Conservation (phyloP, 1,140 invertebrate genomes). For the Mercenaria mercenaria region DNA sequence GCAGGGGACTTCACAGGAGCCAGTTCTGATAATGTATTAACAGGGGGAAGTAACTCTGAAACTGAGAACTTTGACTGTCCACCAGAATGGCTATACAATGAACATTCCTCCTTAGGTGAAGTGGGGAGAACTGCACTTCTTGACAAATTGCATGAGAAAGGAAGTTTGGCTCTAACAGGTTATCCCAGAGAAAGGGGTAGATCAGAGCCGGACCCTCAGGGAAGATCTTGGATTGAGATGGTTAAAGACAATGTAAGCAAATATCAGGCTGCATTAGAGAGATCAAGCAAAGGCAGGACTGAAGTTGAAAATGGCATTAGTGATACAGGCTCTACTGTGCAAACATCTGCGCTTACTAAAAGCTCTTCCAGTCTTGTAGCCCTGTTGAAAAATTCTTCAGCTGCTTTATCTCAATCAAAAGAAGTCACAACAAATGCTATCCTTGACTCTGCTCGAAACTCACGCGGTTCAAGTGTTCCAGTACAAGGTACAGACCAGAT, state of each 20-base stretch:
- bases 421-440: neutral
- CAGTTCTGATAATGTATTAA: neutral
- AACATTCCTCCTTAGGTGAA: neutral
- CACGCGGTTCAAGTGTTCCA: constrained; percentile 17
- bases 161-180: neutral
- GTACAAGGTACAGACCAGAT: neutral
- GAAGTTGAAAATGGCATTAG: neutral
- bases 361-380: neutral
- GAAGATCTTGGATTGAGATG: constrained; percentile 49
- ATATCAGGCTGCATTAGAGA: constrained; percentile 47
- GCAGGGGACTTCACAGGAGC: neutral
- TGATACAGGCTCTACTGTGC: neutral
- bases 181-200: neutral
- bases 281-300: neutral
- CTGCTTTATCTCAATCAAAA: neutral
- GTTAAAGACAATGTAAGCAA: constrained; percentile 60
- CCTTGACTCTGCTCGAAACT: neutral
- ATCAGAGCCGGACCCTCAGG: neutral
- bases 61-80: neutral
- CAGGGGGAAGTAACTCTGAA: neutral
- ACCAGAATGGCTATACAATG: neutral
- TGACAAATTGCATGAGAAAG: constrained; percentile 3
- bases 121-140: neutral
- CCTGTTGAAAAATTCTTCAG: neutral
- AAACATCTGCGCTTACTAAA: neutral